These are phyloP conservation scores for Callipepla squamata DNA, from an alignment of 2,113 vertebrate species.

Conservation along the genomic window DNA sequence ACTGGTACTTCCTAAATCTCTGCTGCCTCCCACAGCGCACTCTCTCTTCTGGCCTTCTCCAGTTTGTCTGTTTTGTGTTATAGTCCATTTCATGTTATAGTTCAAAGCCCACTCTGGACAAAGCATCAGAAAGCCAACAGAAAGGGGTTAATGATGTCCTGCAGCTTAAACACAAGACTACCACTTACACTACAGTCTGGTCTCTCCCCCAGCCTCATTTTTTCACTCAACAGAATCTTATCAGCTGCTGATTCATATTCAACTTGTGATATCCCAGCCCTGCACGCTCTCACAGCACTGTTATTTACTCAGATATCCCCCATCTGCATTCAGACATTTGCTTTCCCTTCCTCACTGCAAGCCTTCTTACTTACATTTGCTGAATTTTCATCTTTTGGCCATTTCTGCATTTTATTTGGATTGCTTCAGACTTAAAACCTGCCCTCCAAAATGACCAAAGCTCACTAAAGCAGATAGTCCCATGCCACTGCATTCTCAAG, in stretches of 20 bases:
- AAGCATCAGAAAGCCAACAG: background rate
- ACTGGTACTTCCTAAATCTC: background rate
- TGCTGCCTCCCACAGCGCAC: background rate
- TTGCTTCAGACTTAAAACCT: background rate
- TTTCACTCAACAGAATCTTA: background rate
- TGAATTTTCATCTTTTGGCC: background rate
- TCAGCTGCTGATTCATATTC: constrained; percentile 14
- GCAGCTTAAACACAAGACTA: background rate
- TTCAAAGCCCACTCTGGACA: constrained; percentile 13
- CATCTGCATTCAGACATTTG: background rate
- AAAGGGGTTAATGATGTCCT: background rate
- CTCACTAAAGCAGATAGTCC: background rate
- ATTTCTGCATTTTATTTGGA: constrained; percentile 2
- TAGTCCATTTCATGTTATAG: background rate
- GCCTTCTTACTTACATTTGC: background rate
- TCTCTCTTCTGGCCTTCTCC: background rate
- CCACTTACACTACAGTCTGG: background rate
- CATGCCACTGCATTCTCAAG: background rate
- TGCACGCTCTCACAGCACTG: background rate
- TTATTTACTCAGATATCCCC: constrained; percentile 30
- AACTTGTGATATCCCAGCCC: constrained; percentile 4
- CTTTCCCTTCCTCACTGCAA: constrained; percentile 13
- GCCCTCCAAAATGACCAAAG: background rate
- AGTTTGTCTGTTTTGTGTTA: background rate
- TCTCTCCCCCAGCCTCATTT: constrained; percentile 21